Base-by-base conservation (phyloP, 2,797 vertebrate genomes). In the Myotis pilosus region DNA sequence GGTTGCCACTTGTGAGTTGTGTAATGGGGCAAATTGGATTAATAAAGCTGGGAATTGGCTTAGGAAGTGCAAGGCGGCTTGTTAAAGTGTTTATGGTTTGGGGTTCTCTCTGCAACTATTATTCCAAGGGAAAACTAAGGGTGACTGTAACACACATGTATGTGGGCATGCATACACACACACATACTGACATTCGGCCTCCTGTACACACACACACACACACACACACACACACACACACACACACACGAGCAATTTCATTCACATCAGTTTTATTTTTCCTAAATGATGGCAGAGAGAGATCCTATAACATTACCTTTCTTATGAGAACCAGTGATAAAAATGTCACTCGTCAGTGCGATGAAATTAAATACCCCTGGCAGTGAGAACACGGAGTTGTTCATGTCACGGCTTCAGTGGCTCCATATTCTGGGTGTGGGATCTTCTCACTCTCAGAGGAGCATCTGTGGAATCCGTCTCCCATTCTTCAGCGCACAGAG, bases 61-160 rank as follows among this genome's bases (percentile, higher is more conserved):
- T 60, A 78, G 53, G 60, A 64, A 87, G 72, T 38, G 3, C 5
- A 64, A 78, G 5, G 68, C 89, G 64, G 23, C 78, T 94, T 80
- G 30, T 94, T 90, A 83, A 75, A 69, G 41, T 89, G 83, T 81
- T 95, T 78, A 75, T 36, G 10, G n/a, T 28, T 49, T 87, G 60
- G 23, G 15, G 51, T 72, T 87, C 36, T 55, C 44, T 49, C 41
- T 81, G 47, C 5, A 87, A 64, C 76, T 89, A 55, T 60, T 84
- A 51, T 53, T 87, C 64, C 9, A 62, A 60, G 33, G 55, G 72
- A 83, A 83, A 94, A 28, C 5, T 30, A 89, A 81, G 6, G 25
- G 30, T 64, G 6, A 69, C 1, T 47, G 15, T 36, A 22, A 28
- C 7, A 33, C 28, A 51, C 7, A 49, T 22, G 3, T 76, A 53